phyloP scores from a whole-genome alignment of 2,888 invertebrate genomes.

The Miltochrista miniata region DNA sequence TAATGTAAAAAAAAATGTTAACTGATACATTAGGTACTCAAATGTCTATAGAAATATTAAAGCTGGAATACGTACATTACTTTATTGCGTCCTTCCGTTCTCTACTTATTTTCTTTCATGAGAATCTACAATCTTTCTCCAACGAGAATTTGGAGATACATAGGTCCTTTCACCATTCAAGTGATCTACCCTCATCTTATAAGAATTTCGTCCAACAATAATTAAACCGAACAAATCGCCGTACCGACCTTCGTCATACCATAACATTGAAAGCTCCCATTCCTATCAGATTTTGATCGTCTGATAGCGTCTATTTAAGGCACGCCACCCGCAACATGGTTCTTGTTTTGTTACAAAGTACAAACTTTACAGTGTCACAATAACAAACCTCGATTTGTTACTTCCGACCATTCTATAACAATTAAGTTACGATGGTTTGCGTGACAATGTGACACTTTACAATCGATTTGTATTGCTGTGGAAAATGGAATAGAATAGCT shows the following conservation, averaged over 20 bases:
- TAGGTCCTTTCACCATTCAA: too few species aligned
- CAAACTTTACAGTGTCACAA: constrained; percentile 9
- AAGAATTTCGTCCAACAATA: not conserved
- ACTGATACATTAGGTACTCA: too few species aligned
- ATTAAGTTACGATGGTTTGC: constrained; percentile 15
- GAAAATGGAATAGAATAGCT: not conserved
- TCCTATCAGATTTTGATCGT: constrained; percentile 37
- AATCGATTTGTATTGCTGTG: constrained; percentile 8
- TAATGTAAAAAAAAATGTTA: too few species aligned
- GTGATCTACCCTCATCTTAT: too few species aligned
- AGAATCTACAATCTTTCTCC: too few species aligned
- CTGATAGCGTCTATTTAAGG: constrained; percentile 36
- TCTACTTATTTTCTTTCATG: too few species aligned
- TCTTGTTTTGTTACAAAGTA: constrained; percentile 25
- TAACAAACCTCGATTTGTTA: constrained; percentile 17
- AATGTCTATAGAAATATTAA: too few species aligned
- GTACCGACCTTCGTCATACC: constrained; percentile 22
- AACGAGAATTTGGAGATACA: too few species aligned
- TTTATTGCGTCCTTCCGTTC: too few species aligned
- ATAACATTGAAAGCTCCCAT: constrained; percentile 29
- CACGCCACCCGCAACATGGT: constrained; percentile 14
- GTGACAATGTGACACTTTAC: not conserved
- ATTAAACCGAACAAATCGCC: not conserved
- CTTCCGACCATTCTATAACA: constrained; percentile 31
- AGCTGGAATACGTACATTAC: too few species aligned